Base-by-base conservation (phyloP, 2,888 invertebrate genomes). In the Tricholauxania praeusta region DNA sequence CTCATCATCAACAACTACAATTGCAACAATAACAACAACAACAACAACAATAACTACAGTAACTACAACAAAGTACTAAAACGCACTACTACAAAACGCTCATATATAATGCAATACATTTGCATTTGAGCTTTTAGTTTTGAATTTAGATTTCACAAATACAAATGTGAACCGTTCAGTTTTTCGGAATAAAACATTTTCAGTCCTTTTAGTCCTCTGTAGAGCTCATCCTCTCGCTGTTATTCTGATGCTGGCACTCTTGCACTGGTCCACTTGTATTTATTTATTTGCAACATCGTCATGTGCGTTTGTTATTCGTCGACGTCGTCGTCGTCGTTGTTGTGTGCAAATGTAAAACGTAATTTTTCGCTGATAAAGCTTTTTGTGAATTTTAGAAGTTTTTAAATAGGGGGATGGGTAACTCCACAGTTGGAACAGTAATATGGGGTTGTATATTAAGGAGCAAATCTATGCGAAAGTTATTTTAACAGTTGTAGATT, bases 21-120 rank as follows among this genome's bases (percentile, higher is more conserved):
- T 53, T 32, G 53, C 51, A 71, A 71, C 51, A 69, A 64, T 12
- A 64, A 47, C 55, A 57, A 62, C 28, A 22, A 47, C 55, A 57
- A 62, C 28, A 22, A 64, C 6, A 39, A 10, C 39, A 39, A 39
- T 28, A 32, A 28, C 32, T 28, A 28, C 12, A 8, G 59, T 19
- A 49, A 64, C 19, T 51, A 64, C 51, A 51, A 51, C 64, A 64
- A 51, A 64, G 64, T 64, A 64, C 49, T 64, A 51, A 51, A 64
- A 64, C 64, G 51, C 51, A 64, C 51, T 57, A 14, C 57, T 64
- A 64, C 64, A 10, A 22, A 28, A 64, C 22, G 51, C 64, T 64
- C 75, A 75, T 77, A 73, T 77, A 77, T 75, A 77, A 74, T 77
- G 75, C 74, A 77, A 74, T 75, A 74, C 75, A 75, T 77, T 77